Base-by-base conservation (phyloP, 2,888 invertebrate genomes). In the Stegophylla sp. region DNA sequence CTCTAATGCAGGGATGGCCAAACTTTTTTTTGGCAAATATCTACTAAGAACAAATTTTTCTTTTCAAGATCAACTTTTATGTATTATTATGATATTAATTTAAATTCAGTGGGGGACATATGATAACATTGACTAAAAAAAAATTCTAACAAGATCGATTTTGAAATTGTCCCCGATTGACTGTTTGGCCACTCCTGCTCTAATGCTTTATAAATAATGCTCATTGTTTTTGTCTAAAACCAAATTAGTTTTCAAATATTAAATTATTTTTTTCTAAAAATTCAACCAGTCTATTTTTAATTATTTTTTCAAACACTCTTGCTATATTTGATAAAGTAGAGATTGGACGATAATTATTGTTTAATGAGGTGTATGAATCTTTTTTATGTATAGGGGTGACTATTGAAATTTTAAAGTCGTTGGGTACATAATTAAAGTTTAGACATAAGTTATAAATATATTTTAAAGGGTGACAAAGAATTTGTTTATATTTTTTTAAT, bases 201-300 rank as follows among this genome's bases (percentile, higher is more conserved):
- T 51, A 28, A 51, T 41, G 34, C 5, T 34, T 51, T 20, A 1
- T 28, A 53, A 26, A 71, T 71, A 34, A 34, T 53, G n/a, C 53
- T 71, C 23, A 34, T 56, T 72, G 48, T 48, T 51, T 41, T 72
- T 72, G 51, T 56, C 7, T 56, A 71, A 71, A 53, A 41, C 53
- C 72, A 53, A 45, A 72, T 56, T 72, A 53, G 56, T 51, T 45
- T 71, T 71, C 56, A 53, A 56, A 71, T 51, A 53, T 3, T 71
- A 71, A 13, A n/a, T 71, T 26, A 56, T 71, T 71, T 34, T 34
- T 17, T 51, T 51, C 28, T 56, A 71, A 51, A 51, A 48, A 71
- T 34, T 53, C 20, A 26, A 53, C 41, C n/a, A 71, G 51, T 20
- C 51, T 71, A 23, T 45, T 51, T 53, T 56, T 34, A 48, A 53